Conservation (phyloP, 1,140 invertebrate species). For the Cotesia glomerata region DNA sequence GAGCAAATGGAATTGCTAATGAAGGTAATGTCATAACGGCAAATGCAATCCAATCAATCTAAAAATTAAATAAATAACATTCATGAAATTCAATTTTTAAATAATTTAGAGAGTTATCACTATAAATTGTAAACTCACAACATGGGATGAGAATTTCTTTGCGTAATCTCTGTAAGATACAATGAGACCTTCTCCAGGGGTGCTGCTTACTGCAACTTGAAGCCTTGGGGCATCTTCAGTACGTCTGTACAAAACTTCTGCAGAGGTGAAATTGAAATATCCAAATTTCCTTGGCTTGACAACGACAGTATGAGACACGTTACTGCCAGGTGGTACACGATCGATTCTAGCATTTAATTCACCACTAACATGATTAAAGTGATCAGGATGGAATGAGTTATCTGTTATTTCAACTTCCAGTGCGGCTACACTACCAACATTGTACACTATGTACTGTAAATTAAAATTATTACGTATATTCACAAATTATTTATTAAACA, state of each 20-base stretch:
- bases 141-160: constrained; percentile 96
- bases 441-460: constrained; percentile 78
- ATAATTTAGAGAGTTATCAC: background rate
- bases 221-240: constrained; percentile 78
- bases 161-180: constrained; percentile 96
- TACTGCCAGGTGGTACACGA: constrained; percentile 88
- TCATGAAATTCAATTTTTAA: background rate
- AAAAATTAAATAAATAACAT: constrained; percentile 45
- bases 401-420: constrained; percentile 88
- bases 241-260: constrained; percentile 87
- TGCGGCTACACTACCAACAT: constrained; percentile 86
- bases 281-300: constrained; percentile 89
- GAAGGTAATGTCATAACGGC: constrained; percentile 95
- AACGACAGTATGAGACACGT: constrained; percentile 93
- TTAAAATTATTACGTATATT: constrained; percentile 24
- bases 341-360: constrained; percentile 84
- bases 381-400: constrained; percentile 86
- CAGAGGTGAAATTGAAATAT: constrained; percentile 96
- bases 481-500: background rate
- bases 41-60: constrained; percentile 95
- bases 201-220: constrained; percentile 88
- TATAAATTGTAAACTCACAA: constrained; percentile 67
- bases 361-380: constrained; percentile 87
- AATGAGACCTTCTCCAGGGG: constrained; percentile 96
- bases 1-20: constrained; percentile 88